Percentiles rank a stretch among this genome's conserved stretches.
phyloP scores from a whole-genome alignment of 1,140 invertebrate genomes.

The Branchinecta lindahli region DNA sequence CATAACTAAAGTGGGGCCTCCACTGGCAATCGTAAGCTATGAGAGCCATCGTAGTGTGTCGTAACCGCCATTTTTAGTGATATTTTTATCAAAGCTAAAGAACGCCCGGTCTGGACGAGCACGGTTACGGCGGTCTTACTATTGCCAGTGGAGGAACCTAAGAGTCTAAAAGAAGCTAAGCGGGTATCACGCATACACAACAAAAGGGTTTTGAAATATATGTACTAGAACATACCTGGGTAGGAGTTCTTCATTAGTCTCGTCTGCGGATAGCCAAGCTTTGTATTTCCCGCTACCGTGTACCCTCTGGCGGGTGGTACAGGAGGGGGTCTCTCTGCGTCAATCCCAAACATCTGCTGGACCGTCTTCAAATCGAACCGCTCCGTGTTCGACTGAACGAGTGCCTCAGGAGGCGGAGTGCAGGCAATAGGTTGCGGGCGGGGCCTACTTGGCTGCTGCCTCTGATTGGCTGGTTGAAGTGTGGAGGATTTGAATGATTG shows the following conservation, averaged over 20 bases:
- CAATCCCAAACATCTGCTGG: slow-evolving; percentile 66
- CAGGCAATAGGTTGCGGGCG: slow-evolving; percentile 72
- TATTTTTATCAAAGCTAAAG: too few species aligned
- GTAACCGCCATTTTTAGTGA: too few species aligned
- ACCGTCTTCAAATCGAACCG: slow-evolving; percentile 71
- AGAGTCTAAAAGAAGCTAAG: neutral
- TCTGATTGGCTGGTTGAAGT: neutral
- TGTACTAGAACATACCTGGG: slow-evolving; percentile 39
- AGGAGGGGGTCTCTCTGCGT: slow-evolving; percentile 67
- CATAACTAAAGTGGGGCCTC: too few species aligned
- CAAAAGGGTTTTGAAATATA: neutral
- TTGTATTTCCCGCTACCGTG: slow-evolving; percentile 78
- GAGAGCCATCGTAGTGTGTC: too few species aligned
- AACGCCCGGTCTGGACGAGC: too few species aligned
- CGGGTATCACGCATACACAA: neutral
- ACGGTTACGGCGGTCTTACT: too few species aligned
- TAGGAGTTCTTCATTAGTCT: slow-evolving; percentile 78
- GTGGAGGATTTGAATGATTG: neutral
- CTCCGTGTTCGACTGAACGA: slow-evolving; percentile 33
- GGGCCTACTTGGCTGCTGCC: slow-evolving; percentile 21
- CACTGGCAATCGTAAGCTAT: too few species aligned
- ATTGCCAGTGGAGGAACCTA: neutral
- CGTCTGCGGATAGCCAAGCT: slow-evolving; percentile 78
- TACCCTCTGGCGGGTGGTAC: slow-evolving; percentile 74
- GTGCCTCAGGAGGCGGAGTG: slow-evolving; percentile 48